Evolutionary conservation across 2,797 vertebrate genomes (phyloP).

Genomic region (Lates japonicus): DNA sequence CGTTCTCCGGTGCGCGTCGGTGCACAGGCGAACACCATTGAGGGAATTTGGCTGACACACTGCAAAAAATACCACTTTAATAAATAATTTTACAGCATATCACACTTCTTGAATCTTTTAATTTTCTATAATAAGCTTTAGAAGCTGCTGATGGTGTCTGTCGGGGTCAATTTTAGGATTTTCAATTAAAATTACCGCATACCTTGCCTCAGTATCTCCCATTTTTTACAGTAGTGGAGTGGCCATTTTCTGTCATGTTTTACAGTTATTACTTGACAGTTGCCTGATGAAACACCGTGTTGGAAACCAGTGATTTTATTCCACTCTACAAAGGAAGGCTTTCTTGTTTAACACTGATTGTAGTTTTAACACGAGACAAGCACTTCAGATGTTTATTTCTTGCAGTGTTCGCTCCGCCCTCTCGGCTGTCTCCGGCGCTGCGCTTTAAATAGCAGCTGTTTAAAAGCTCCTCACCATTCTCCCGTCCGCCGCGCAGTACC

Average conservation of each 20-base stretch:
- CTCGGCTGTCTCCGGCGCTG: conserved; percentile 73
- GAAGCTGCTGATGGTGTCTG: accelerated
- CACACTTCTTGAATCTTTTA: accelerated
- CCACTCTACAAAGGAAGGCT: not conserved
- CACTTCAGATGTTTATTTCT: conserved; percentile 21
- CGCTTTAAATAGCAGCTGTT: conserved; percentile 90
- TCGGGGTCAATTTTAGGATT: not conserved
- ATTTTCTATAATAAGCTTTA: no score
- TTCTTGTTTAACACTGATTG: not conserved
- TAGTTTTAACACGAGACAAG: not conserved
- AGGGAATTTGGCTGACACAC: conserved; percentile 22
- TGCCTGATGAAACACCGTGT: not conserved
- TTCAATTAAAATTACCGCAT: not conserved
- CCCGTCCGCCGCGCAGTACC: conserved; percentile 57
- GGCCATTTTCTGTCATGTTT: not conserved
- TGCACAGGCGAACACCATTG: conserved; percentile 39
- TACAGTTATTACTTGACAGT: no score
- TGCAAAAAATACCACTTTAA: conserved; percentile 38
- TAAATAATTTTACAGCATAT: not conserved
- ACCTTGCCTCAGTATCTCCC: not conserved
- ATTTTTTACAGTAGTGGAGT: not conserved
- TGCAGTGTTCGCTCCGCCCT: conserved; percentile 72
- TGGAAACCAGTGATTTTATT: not conserved
- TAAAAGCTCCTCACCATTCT: conserved; percentile 76
- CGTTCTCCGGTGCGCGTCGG: not conserved